Conservation (phyloP, 2,113 vertebrate genomes). For the Oreotrochilus melanogaster region DNA sequence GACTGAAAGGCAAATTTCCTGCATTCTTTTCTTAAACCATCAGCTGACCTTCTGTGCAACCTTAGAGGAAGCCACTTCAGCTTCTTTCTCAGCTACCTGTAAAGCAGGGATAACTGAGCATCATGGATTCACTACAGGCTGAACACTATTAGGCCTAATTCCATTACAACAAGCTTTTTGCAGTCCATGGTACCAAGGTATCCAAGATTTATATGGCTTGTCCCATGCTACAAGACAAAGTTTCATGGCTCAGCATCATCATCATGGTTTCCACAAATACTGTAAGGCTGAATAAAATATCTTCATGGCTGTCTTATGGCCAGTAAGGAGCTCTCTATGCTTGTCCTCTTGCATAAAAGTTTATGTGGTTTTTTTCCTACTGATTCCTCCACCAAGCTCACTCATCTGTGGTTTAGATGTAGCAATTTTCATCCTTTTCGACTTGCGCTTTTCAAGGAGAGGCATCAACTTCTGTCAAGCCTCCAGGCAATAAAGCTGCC, state of each 20-base stretch:
- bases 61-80: background rate
- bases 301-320: background rate
- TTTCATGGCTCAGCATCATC: background rate
- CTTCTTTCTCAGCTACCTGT: background rate
- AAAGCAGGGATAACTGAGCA: background rate
- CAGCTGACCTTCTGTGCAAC: background rate
- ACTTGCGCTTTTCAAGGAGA: slow-evolving; percentile 60
- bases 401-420: background rate
- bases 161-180: background rate
- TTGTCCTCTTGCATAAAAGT: background rate
- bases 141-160: background rate
- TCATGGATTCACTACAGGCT: background rate
- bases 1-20: background rate
- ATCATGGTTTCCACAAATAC: background rate
- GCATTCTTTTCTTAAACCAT: background rate
- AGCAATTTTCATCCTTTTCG: slow-evolving; percentile 28
- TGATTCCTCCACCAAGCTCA: background rate
- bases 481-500: slow-evolving; percentile 61
- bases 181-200: background rate
- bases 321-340: slow-evolving; percentile 19
- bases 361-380: background rate
- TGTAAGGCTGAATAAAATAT: background rate
- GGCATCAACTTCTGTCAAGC: slow-evolving; percentile 57
- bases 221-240: background rate
- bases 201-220: background rate